Conservation (phyloP, 2,113 vertebrate species). For the Indicator indicator region DNA sequence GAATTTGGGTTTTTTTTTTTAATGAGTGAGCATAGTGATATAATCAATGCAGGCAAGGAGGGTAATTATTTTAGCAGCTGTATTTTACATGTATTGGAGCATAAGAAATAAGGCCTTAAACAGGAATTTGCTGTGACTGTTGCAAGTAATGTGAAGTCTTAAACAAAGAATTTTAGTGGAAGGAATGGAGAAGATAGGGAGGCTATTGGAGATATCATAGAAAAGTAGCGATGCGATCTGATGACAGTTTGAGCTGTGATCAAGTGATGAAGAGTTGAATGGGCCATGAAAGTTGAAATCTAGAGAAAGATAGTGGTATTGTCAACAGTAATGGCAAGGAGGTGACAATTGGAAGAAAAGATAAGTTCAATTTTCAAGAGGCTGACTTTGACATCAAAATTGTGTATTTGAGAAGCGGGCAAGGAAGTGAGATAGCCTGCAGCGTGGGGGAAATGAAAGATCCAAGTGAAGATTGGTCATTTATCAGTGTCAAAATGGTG, state of each 20-base stretch:
- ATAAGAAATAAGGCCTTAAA: not conserved
- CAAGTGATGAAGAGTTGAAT: constrained; percentile 21
- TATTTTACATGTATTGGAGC: not conserved
- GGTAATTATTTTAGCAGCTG: not conserved
- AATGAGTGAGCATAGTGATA: not conserved
- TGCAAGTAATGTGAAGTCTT: not conserved
- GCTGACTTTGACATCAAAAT: constrained; percentile 56
- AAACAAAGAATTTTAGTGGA: not conserved
- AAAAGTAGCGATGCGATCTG: not conserved
- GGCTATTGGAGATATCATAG: not conserved
- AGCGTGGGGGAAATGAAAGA: constrained; percentile 3
- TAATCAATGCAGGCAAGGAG: not conserved
- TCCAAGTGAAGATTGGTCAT: constrained; percentile 25
- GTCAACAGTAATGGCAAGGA: constrained; percentile 26
- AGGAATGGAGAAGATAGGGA: not conserved
- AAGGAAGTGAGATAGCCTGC: constrained; percentile 27
- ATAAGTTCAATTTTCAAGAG: constrained; percentile 66
- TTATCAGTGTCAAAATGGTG: constrained; percentile 30
- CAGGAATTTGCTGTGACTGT: not conserved
- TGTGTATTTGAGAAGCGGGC: constrained; percentile 38
- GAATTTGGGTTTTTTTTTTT: not conserved
- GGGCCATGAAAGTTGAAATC: constrained; percentile 57
- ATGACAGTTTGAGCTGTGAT: constrained; percentile 17
- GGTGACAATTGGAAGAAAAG: constrained; percentile 31
- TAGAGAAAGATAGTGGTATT: not conserved